Evolutionary conservation across 53 echinoderm and acorn worm genomes (phyloP).

Genomic region (Paracentrotus lividus): DNA sequence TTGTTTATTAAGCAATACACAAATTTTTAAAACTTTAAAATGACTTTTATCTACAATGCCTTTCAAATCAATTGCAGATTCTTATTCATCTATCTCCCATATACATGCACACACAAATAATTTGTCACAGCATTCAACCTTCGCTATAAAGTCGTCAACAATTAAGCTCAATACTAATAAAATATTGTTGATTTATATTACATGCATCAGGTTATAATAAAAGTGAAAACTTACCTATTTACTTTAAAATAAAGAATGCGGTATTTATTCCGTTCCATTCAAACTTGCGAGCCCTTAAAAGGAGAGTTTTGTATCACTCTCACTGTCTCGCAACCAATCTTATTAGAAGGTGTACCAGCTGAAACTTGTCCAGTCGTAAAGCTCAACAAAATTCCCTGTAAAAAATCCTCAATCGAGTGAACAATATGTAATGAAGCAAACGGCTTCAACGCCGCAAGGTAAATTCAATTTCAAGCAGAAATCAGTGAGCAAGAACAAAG

Average conservation of each 20-base stretch:
- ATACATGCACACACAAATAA: too few species aligned
- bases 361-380: slow-evolving; percentile 17
- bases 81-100: too few species aligned
- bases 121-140: too few species aligned
- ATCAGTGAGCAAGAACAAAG: neutral
- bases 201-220: too few species aligned
- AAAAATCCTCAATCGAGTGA: slow-evolving; percentile 39
- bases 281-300: neutral
- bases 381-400: slow-evolving; percentile 33
- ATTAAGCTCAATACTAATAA: too few species aligned
- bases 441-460: slow-evolving; percentile 16
- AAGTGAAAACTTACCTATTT: neutral
- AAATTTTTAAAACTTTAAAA: too few species aligned
- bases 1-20: too few species aligned
- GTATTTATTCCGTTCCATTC: slow-evolving; percentile 31
- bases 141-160: too few species aligned
- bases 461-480: slow-evolving; percentile 23
- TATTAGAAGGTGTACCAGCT: neutral
- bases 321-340: neutral
- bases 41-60: too few species aligned
- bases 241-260: neutral
- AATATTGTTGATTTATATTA: too few species aligned
- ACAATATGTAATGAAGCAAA: slow-evolving; percentile 34
- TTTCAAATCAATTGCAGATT: too few species aligned
- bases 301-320: neutral